Evolutionary conservation across 2,797 vertebrate species (phyloP).

Genomic region (Limnodromus scolopaceus): DNA sequence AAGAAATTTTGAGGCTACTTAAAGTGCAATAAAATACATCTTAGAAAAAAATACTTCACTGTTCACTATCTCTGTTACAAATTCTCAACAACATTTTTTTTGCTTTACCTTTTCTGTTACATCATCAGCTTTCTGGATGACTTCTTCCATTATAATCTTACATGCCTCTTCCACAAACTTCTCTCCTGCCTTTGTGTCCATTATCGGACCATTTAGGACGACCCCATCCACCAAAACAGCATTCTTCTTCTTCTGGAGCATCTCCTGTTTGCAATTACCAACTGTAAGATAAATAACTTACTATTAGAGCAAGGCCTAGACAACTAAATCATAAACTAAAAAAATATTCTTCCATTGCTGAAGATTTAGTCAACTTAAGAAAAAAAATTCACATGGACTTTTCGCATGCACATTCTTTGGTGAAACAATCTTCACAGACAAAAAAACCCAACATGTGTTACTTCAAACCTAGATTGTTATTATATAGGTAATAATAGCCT

Average conservation of each 20-base stretch:
- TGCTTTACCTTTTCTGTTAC: conserved; percentile 82
- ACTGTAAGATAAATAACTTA: conserved; percentile 65
- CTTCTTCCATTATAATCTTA: conserved; percentile 83
- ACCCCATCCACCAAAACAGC: conserved; percentile 79
- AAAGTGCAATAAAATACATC: background rate
- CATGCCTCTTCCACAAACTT: conserved; percentile 84
- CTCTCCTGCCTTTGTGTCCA: conserved; percentile 77
- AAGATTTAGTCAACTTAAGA: background rate
- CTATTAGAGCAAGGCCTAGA: background rate
- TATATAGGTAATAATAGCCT: background rate
- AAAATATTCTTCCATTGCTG: background rate
- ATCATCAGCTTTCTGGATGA: conserved; percentile 83
- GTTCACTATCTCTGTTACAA: background rate
- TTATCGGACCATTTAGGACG: conserved; percentile 77
- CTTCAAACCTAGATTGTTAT: background rate
- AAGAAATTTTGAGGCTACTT: background rate
- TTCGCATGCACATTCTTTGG: background rate
- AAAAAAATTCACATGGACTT: background rate
- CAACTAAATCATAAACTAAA: background rate
- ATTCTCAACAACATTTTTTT: background rate
- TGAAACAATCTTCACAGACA: background rate
- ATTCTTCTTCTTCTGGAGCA: conserved; percentile 68
- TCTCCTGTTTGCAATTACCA: conserved; percentile 53
- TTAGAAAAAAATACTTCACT: background rate
- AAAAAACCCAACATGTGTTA: accelerated